phyloP scores from a whole-genome alignment of 2,888 invertebrate genomes.

The Deilephila porcellus region DNA sequence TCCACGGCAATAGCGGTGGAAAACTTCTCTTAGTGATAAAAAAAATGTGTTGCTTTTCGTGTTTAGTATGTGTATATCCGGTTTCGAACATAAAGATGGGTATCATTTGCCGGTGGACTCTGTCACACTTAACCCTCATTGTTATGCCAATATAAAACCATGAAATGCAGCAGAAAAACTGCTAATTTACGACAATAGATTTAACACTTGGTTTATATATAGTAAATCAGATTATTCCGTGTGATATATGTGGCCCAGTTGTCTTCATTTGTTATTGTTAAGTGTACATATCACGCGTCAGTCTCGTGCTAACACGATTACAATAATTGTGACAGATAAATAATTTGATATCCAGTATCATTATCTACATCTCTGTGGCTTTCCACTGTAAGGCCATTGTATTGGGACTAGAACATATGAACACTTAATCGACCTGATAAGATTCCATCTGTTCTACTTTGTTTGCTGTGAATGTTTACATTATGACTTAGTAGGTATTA shows the following conservation, averaged over 20 bases:
- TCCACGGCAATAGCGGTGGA: no score
- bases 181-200: no score
- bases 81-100: no score
- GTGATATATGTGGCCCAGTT: background rate
- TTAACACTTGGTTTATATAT: background rate
- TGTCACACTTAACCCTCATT: no score
- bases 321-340: conserved; percentile 35
- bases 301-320: conserved; percentile 40
- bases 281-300: conserved; percentile 40
- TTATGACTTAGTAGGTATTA: background rate
- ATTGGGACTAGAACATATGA: conserved; percentile 19
- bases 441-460: conserved; percentile 28
- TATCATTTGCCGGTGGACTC: no score
- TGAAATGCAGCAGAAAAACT: no score
- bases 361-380: conserved; percentile 49
- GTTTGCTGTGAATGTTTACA: conserved; percentile 4
- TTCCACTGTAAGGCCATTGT: conserved; percentile 40
- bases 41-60: no score
- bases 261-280: background rate
- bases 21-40: no score
- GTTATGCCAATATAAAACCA: no score
- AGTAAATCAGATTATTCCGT: background rate
- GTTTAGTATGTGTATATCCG: no score
- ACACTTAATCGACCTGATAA: conserved; percentile 21
- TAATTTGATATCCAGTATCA: conserved; percentile 41